Base-by-base conservation (phyloP, 2,797 vertebrate genomes). In the Falco columbarius region DNA sequence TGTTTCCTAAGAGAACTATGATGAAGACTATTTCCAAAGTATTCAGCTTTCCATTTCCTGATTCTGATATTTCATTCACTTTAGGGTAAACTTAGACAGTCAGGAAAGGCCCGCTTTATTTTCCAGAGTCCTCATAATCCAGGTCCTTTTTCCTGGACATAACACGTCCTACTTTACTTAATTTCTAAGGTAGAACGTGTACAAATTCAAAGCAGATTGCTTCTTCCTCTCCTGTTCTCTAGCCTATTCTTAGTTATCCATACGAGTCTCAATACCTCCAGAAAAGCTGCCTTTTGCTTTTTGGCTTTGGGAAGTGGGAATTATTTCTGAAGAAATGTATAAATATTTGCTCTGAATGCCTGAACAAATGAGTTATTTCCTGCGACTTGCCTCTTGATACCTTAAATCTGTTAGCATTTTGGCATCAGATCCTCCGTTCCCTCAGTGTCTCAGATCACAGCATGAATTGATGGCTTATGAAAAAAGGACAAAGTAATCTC, bases 311-410 rank as follows among this genome's bases (percentile, higher is more conserved):
- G 88, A 76, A 86, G 61, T 71, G 71, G 88, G 92, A 95, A 96
- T 96, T 89, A 89, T 90, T 84, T 91, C 61, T 90, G 87, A 95
- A 94, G 82, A 94, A 96, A 96, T 94, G 95, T 95, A 95, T 93
- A 95, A 97, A 95, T 96, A 97, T 96, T 96, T 97, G 90, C 79
- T 91, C 86, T 26, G 47, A 97, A 94, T 91, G 89, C 77, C 58
- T 90, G 89, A 93, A 96, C 92, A 96, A 90, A 91, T 92, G 93
- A 96, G 88, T 94, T 95, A 96, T 95, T 97, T 98, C 96, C 96
- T 96, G 77, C 8, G 15, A 89, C 71, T 94, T 92, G 66, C 86
- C 86, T 95, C 89, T 95, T 90, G 95, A 94, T 88, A 93, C 86
- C 95, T 94, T 92, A 97, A 96, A 96, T 89, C 93, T 92, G 71